Evolutionary conservation across 2,113 vertebrate genomes (phyloP).

Genomic region (Cromileptes altivelis): DNA sequence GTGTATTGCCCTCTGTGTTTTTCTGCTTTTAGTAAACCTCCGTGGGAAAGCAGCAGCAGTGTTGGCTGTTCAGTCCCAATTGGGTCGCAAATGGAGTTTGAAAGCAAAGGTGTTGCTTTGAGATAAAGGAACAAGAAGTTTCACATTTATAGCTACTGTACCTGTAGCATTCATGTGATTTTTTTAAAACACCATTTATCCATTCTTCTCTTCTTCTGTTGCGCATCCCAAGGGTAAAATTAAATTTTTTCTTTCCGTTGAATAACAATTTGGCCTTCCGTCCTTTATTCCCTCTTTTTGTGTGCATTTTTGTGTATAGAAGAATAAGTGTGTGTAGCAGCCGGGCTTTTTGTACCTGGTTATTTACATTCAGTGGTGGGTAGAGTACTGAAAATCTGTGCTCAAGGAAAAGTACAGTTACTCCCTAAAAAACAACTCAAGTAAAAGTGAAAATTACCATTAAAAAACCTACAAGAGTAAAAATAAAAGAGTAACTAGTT

Average conservation of each 20-base stretch:
- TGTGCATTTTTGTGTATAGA: background rate
- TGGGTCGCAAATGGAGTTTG: conserved; percentile 17
- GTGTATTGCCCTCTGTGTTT: conserved; percentile 40
- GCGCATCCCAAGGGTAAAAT: background rate
- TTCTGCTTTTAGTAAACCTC: conserved; percentile 52
- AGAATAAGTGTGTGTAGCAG: background rate
- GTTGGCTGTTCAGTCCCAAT: conserved; percentile 19
- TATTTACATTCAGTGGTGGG: conserved; percentile 2
- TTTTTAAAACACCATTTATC: background rate
- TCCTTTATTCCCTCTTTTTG: background rate
- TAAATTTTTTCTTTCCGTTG: background rate
- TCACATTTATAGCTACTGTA: conserved; percentile 12
- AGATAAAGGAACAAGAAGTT: conserved; percentile 15
- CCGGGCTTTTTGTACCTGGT: conserved; percentile 3
- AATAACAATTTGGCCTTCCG: background rate
- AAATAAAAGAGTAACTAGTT: too few species aligned
- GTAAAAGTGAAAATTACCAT: too few species aligned
- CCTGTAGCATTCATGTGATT: conserved; percentile 6
- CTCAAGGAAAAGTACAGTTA: too few species aligned
- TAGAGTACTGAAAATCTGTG: too few species aligned
- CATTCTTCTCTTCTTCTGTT: conserved; percentile 6
- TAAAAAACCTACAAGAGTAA: too few species aligned
- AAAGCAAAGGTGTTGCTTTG: conserved; percentile 38
- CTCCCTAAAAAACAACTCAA: too few species aligned
- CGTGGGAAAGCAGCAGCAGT: conserved; percentile 1